Evolutionary conservation across 2,888 invertebrate genomes (phyloP).

Genomic region (Tenthredo scrophulariae): DNA sequence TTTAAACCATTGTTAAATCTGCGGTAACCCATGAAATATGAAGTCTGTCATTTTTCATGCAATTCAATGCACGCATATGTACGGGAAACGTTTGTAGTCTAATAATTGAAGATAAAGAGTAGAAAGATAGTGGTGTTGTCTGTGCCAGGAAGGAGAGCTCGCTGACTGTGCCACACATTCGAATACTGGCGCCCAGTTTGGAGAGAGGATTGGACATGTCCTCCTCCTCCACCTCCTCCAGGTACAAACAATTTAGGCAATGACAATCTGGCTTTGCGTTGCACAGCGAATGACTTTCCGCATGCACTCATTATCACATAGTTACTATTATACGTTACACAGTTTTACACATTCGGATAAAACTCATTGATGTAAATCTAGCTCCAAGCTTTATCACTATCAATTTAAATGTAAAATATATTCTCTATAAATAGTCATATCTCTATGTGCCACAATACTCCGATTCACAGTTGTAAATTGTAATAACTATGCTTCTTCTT

Average conservation of each 20-base stretch:
- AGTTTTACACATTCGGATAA: not conserved
- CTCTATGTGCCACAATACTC: not conserved
- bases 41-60: not conserved
- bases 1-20: conserved; percentile 55
- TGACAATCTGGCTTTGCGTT: conserved; percentile 54
- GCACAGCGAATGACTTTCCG: conserved; percentile 60
- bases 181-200: conserved; percentile 90
- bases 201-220: conserved; percentile 87
- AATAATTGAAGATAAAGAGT: conserved; percentile 57
- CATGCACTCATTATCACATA: conserved; percentile 56
- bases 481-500: not conserved
- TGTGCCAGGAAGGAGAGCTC: conserved; percentile 83
- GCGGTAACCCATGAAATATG: not conserved
- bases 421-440: conserved; percentile 25
- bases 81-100: not conserved
- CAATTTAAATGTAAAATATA: not conserved
- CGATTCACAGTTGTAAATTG: not conserved
- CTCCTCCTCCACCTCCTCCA: conserved; percentile 78
- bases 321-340: not conserved
- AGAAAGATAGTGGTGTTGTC: conserved; percentile 70
- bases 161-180: conserved; percentile 89
- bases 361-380: not conserved
- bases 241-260: conserved; percentile 67
- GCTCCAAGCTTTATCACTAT: not conserved
- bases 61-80: not conserved